Conservation (phyloP, 1,140 invertebrate species). For the Teleogryllus occipitalis region DNA sequence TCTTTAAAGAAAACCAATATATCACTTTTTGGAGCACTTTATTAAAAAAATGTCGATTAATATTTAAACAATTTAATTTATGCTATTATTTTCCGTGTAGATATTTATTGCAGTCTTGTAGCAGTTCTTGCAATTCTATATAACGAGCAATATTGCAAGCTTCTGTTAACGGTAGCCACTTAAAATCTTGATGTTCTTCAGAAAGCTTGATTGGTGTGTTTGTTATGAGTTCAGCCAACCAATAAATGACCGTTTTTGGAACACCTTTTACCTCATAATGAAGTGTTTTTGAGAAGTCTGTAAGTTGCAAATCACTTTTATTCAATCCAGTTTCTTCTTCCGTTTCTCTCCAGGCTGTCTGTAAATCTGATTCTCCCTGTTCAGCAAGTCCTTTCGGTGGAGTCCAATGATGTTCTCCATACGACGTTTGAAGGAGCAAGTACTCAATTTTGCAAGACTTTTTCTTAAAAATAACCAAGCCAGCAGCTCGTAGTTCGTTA, state of each 20-base stretch:
- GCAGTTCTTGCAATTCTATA: conserved; percentile 6
- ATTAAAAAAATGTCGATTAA: no score
- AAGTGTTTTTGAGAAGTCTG: conserved; percentile 24
- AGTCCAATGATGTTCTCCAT: conserved; percentile 25
- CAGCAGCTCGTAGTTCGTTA: conserved; percentile 10
- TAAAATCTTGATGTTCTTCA: conserved; percentile 69
- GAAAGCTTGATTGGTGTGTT: conserved; percentile 58
- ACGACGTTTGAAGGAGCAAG: conserved; percentile 24
- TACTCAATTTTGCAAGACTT: conserved; percentile 21
- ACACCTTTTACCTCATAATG: conserved; percentile 59
- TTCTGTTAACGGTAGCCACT: conserved; percentile 63
- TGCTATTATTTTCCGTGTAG: no score
- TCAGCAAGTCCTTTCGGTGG: conserved; percentile 61
- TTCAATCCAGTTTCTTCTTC: conserved; percentile 73
- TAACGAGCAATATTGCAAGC: conserved; percentile 45
- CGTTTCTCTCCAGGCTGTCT: conserved; percentile 80
- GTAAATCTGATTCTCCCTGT: conserved; percentile 66
- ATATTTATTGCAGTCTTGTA: conserved; percentile 8
- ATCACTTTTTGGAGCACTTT: no score
- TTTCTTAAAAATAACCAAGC: conserved; percentile 18
- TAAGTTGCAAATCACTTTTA: conserved; percentile 32
- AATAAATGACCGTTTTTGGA: conserved; percentile 77
- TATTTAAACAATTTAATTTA: no score
- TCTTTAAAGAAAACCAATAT: no score
- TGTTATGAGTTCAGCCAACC: conserved; percentile 66